Conservation (phyloP, 2,888 invertebrate species). For the Drosophila macrospina region DNA sequence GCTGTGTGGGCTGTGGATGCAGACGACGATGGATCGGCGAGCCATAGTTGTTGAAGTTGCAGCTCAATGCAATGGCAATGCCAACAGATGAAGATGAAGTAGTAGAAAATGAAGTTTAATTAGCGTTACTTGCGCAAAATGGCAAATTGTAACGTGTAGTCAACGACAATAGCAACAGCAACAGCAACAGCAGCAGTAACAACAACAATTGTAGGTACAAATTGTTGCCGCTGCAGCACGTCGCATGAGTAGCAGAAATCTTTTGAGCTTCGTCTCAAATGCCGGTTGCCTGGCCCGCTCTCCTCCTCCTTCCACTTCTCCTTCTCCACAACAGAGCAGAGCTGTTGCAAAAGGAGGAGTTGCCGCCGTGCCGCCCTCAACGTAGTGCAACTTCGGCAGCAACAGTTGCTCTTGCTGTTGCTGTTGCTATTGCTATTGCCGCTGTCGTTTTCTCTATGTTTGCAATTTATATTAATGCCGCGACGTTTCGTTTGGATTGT, state of each 20-base stretch:
- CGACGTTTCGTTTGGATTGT: constrained; percentile 53
- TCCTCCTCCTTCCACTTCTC: background rate
- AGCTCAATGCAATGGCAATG: constrained; percentile 32
- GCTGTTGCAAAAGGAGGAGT: constrained; percentile 34
- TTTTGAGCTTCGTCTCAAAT: constrained; percentile 52
- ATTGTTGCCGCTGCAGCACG: constrained; percentile 47
- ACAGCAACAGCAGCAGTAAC: constrained; percentile 42
- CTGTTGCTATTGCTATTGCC: constrained; percentile 45
- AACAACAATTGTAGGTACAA: constrained; percentile 56
- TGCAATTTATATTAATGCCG: constrained; percentile 56
- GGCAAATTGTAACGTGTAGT: constrained; percentile 79
- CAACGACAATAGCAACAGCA: constrained; percentile 26
- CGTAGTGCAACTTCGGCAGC: constrained; percentile 24
- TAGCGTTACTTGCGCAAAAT: constrained; percentile 83
- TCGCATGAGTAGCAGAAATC: constrained; percentile 61
- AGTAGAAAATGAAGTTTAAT: constrained; percentile 82
- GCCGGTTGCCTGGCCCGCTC: constrained; percentile 34
- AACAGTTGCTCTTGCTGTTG: constrained; percentile 37
- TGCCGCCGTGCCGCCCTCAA: constrained; percentile 54
- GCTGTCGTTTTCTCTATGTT: constrained; percentile 54
- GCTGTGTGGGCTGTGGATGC: constrained; percentile 51
- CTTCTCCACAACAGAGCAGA: background rate
- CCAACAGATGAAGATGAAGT: constrained; percentile 74
- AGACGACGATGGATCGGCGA: constrained; percentile 6
- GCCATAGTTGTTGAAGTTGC: background rate